A percentile compares a stretch with the other conserved stretches of the same genome.
phyloP scores from a whole-genome alignment of 2,113 vertebrate genomes.

The Condylura cristata region DNA sequence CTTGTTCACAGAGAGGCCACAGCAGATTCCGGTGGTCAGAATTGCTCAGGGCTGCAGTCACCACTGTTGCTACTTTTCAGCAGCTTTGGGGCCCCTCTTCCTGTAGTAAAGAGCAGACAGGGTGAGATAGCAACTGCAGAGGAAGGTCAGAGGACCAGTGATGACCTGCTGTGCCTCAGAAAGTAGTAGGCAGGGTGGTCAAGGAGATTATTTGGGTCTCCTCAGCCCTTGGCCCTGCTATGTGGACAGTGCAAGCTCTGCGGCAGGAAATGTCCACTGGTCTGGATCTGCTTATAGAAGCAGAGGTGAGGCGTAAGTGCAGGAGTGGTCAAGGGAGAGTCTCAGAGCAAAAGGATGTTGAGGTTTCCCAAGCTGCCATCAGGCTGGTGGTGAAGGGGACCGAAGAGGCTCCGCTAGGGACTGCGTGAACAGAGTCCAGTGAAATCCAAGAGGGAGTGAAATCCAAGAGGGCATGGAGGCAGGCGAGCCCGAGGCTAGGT shows the following conservation, averaged over 20 bases:
- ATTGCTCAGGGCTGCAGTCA: neutral
- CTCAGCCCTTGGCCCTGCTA: fast-evolving
- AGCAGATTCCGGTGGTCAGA: conserved; percentile 19
- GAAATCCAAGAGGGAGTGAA: neutral
- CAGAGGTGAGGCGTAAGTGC: neutral
- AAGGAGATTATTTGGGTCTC: no score
- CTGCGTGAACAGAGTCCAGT: neutral
- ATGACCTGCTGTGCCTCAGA: neutral
- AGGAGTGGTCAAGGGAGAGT: fast-evolving
- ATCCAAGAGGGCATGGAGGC: neutral
- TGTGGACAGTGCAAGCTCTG: neutral
- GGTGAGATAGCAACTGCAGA: neutral
- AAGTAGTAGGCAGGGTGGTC: neutral
- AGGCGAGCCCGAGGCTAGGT: no score
- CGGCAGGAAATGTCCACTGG: neutral
- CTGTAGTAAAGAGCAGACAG: neutral
- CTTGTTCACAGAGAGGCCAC: neutral
- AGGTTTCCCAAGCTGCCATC: conserved; percentile 35
- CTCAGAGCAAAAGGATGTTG: conserved; percentile 19
- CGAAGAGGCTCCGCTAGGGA: neutral
- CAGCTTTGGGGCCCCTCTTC: conserved; percentile 48
- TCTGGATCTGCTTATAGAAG: neutral
- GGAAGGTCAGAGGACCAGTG: neutral
- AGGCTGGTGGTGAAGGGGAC: neutral
- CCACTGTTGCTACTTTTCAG: neutral